A percentile compares a stretch with the other conserved stretches of the same genome.
phyloP scores from a whole-genome alignment of 2,113 vertebrate species.

The Nannospalax galili region DNA sequence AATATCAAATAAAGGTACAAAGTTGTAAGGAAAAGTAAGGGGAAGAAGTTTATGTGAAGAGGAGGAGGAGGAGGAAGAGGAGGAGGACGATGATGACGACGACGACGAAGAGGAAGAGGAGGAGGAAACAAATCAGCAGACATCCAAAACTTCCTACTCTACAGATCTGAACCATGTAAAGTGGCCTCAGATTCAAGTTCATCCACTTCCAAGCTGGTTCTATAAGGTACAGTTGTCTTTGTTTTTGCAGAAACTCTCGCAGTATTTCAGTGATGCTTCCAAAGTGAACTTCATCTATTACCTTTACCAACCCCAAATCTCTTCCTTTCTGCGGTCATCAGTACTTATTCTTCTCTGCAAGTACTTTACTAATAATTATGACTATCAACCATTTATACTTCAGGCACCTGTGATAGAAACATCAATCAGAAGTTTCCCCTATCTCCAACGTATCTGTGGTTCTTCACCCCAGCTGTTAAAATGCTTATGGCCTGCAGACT shows the following conservation, averaged over 20 bases:
- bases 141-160: too few species aligned
- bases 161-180: not conserved
- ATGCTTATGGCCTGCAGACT: not conserved
- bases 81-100: too few species aligned
- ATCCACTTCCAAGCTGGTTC: not conserved
- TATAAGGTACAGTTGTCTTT: not conserved
- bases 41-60: not conserved
- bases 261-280: not conserved
- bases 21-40: not conserved
- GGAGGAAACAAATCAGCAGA: too few species aligned
- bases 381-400: not conserved
- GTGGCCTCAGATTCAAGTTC: not conserved
- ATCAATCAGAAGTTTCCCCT: not conserved
- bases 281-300: not conserved
- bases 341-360: not conserved
- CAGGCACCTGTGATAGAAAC: not conserved
- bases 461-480: not conserved
- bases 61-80: too few species aligned
- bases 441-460: not conserved
- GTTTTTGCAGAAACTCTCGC: not conserved
- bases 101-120: too few species aligned
- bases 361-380: not conserved
- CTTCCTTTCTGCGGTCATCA: not conserved
- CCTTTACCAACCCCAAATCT: not conserved
- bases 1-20: not conserved